A percentile compares a stretch with the other conserved stretches of the same genome.
These are phyloP conservation scores for Beaufortia kweichowensis DNA, from an alignment of 2,113 vertebrate genomes.

Conservation along the genomic window DNA sequence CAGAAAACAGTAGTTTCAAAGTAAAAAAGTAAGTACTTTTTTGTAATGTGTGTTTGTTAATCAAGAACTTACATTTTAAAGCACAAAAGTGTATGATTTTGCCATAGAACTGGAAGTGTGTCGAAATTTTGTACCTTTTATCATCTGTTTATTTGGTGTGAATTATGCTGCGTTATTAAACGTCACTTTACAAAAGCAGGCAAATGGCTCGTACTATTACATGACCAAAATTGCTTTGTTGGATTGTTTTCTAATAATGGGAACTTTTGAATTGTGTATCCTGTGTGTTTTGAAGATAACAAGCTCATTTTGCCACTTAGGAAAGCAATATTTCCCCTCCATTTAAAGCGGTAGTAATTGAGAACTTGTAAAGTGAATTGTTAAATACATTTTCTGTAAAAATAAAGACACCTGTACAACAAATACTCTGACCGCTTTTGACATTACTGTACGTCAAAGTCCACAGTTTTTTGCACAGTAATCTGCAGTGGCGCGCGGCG, in stretches of 20 bases:
- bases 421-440: background rate
- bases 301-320: slow-evolving; percentile 36
- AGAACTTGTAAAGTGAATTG: slow-evolving; percentile 19
- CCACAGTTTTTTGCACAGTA: slow-evolving; percentile 27
- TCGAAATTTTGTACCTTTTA: background rate
- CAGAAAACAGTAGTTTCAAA: no score
- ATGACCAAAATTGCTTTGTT: slow-evolving; percentile 26
- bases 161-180: background rate
- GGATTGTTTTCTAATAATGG: slow-evolving; percentile 37
- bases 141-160: background rate
- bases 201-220: slow-evolving; percentile 17
- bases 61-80: background rate
- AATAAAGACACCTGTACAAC: slow-evolving; percentile 8
- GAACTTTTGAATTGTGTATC: slow-evolving; percentile 25
- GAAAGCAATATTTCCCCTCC: slow-evolving; percentile 24
- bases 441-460: background rate
- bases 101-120: background rate
- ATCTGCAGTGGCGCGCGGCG: slow-evolving; percentile 25
- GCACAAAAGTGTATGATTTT: background rate
- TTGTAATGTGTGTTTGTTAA: background rate
- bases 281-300: slow-evolving; percentile 39
- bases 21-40: background rate
- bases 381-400: slow-evolving; percentile 13
- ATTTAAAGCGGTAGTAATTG: slow-evolving; percentile 35
- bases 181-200: background rate